These are phyloP conservation scores for Drosophila subsilvestris DNA, from an alignment of 2,888 invertebrate genomes.

Conservation along the genomic window DNA sequence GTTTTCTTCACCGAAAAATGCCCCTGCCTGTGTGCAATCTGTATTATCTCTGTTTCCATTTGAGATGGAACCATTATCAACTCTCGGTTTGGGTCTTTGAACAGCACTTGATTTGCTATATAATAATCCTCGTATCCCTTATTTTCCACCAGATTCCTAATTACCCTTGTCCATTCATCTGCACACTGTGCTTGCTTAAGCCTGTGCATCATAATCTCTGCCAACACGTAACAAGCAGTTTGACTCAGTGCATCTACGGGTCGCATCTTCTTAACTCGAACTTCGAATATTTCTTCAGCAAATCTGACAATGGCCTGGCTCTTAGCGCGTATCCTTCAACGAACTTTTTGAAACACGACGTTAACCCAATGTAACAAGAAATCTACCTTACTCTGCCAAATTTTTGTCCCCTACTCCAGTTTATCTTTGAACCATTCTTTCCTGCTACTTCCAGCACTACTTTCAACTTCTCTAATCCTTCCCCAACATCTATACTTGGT, in stretches of 20 bases:
- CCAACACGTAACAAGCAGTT: slow-evolving; percentile 6
- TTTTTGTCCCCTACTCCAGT: slow-evolving; percentile 7
- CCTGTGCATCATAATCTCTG: slow-evolving; percentile 9
- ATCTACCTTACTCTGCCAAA: neutral
- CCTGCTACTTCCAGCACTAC: too few species aligned
- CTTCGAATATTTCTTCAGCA: neutral
- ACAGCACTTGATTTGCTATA: slow-evolving; percentile 13
- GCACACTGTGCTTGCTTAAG: neutral
- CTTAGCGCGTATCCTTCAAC: neutral
- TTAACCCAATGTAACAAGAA: neutral
- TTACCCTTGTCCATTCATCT: slow-evolving; percentile 3
- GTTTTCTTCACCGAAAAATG: slow-evolving; percentile 10
- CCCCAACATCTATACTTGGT: neutral
- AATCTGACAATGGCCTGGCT: neutral
- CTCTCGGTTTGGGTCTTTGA: slow-evolving; percentile 11
- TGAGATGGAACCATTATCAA: slow-evolving; percentile 21
- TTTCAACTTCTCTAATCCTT: neutral
- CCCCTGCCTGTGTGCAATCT: slow-evolving; percentile 13
- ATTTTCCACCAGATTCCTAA: too few species aligned
- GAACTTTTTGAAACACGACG: neutral
- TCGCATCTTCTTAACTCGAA: neutral
- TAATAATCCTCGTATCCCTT: slow-evolving; percentile 12
- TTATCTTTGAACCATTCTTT: neutral
- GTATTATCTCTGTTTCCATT: slow-evolving; percentile 17
- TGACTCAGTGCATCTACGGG: slow-evolving; percentile 4